These are phyloP conservation scores for Odobenus rosmarus DNA, from an alignment of 2,113 vertebrate genomes.

Conservation along the genomic window DNA sequence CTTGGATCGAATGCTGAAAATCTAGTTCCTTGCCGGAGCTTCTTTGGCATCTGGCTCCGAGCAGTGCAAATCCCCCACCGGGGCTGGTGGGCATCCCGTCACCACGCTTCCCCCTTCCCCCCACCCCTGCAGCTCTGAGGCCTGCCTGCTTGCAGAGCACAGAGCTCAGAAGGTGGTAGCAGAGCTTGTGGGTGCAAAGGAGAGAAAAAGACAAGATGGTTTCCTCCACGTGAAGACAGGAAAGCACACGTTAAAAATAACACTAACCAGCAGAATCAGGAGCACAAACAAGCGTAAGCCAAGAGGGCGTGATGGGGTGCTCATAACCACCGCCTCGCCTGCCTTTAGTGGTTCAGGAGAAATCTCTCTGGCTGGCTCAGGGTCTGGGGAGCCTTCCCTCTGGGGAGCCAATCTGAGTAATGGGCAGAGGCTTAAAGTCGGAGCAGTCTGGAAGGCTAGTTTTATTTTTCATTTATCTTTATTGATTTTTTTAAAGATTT, in stretches of 20 bases:
- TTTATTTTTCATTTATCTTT: background rate
- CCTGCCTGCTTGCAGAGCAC: background rate
- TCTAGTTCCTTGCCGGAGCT: background rate
- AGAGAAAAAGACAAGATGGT: background rate
- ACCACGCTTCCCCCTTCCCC: background rate
- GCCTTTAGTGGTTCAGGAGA: background rate
- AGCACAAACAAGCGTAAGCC: background rate
- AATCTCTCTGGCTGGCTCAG: background rate
- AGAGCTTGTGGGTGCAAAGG: background rate
- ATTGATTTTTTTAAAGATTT: too few relatives aligned
- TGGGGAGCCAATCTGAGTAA: background rate
- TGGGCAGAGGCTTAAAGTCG: background rate
- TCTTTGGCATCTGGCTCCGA: background rate
- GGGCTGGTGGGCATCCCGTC: background rate
- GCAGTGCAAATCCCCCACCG: fast-evolving
- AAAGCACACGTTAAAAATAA: background rate
- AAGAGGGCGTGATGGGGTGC: background rate
- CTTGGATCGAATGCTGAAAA: background rate
- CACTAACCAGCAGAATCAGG: background rate
- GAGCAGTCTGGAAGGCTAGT: background rate
- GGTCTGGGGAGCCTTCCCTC: background rate
- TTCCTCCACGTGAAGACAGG: background rate
- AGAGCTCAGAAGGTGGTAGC: background rate
- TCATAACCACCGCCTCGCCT: background rate
- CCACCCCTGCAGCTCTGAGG: background rate